phyloP scores from a whole-genome alignment of 2,888 invertebrate genomes.

The Chloroclysta siterata region DNA sequence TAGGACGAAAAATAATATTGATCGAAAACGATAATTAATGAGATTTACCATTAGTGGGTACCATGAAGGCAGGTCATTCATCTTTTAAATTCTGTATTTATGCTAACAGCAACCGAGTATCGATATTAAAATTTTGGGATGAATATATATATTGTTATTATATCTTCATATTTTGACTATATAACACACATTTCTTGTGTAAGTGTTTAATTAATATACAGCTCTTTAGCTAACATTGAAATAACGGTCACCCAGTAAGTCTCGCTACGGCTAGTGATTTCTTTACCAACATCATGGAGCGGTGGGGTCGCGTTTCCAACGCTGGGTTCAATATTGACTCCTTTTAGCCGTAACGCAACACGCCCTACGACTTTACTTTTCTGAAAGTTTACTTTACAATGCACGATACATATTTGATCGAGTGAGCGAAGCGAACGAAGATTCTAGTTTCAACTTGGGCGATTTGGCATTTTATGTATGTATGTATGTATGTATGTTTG shows the following conservation, averaged over 20 bases:
- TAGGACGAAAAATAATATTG: constrained; percentile 7
- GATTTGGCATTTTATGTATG: no score
- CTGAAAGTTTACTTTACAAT: constrained; percentile 17
- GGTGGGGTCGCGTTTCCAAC: constrained; percentile 24
- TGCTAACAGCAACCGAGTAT: no score
- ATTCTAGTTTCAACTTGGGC: no score
- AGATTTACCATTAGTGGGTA: constrained; percentile 8
- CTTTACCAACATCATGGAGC: constrained; percentile 21
- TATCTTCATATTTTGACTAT: no score
- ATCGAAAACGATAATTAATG: constrained; percentile 5
- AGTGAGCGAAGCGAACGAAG: no score
- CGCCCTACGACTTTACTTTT: constrained; percentile 1
- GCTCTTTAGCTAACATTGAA: constrained; percentile 27
- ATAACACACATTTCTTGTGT: no score
- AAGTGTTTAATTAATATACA: constrained; percentile 24
- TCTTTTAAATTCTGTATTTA: no score
- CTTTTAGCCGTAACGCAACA: constrained; percentile 26
- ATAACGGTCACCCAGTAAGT: constrained; percentile 24
- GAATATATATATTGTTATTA: no score
- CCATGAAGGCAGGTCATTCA: constrained; percentile 3
- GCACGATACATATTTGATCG: background rate
- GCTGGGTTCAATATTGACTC: constrained; percentile 24
- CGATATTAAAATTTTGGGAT: no score
- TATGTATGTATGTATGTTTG: no score
- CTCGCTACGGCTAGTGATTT: constrained; percentile 26